Evolutionary conservation across 2,888 invertebrate species (phyloP), one percentile per base, ranked within the genome.

Genomic region (Sarcophaga subvicina): DNA sequence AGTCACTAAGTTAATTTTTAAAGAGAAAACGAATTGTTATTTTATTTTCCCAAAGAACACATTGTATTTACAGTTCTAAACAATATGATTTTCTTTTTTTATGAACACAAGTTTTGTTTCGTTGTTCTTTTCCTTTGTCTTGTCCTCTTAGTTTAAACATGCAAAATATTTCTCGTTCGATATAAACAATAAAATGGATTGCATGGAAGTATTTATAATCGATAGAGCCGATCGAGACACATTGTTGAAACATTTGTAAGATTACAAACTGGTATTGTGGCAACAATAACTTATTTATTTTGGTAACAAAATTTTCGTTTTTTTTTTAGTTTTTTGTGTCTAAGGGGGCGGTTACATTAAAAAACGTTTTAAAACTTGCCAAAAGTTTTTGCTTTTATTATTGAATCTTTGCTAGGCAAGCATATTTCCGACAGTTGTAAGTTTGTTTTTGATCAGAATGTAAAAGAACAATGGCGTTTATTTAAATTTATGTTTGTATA

Each of bases 281-380:
- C 81, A 81, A 78, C 85, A 81, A 72, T 63, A 63, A 85, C 54
- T 78, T 81, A 73, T 85, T 81, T 81, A 78, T 81, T 81, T 85
- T 73, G 63, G 60, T 85, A 85, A 81, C 75, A 81, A 81, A 47
- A 67, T 63, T 37, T 37, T 8, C 54, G 14, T 64, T 80, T 63
- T 69, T 63, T 69, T 67, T 27, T 66, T 45, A n/a, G 1, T 8
- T 37, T 37, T 67, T 49, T 62, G 62, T 59, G 22, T 76, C 45
- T 63, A 70, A 17, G n/a, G 22, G 79, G 62, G 62, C 22, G 37
- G 37, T n/a, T 49, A 72, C 62, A 63, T 69, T 62, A 20, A 67
- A 78, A 64, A 22, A 27, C 64, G 37, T 64, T 22, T 20, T 69
- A 62, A 62, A 76, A 70, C n/a, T 49, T 80, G 73, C 37, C 73